Evolutionary conservation across 2,888 invertebrate species (phyloP).

Genomic region (Leistus spinibarbis): DNA sequence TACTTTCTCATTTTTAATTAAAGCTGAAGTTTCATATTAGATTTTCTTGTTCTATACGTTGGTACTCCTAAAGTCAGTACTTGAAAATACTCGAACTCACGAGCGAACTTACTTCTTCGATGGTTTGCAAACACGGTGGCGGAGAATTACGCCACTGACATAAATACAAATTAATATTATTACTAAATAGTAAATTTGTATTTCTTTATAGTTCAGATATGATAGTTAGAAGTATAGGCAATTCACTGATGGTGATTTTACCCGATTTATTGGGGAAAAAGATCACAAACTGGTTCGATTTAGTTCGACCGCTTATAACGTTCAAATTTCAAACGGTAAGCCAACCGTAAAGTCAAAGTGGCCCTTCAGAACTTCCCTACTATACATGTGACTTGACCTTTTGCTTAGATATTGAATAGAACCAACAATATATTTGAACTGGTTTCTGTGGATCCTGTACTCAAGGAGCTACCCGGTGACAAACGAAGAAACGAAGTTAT

Average conservation of each 20-base stretch:
- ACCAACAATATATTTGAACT: slow-evolving; percentile 98
- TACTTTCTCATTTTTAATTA: no score
- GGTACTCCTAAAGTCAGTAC: no score
- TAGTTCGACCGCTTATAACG: slow-evolving; percentile 89
- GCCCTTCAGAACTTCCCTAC: neutral
- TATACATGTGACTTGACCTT: neutral
- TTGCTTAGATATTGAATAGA: slow-evolving; percentile 83
- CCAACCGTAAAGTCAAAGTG: slow-evolving; percentile 38
- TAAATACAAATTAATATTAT: no score
- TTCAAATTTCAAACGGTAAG: slow-evolving; percentile 95
- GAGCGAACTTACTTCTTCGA: no score
- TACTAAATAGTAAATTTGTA: neutral
- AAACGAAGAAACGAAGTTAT: slow-evolving; percentile 62
- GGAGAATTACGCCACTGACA: no score
- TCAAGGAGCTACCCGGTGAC: slow-evolving; percentile 66
- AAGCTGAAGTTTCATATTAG: no score
- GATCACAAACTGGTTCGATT: slow-evolving; percentile 89
- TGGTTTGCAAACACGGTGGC: no score
- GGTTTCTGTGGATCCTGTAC: slow-evolving; percentile 85
- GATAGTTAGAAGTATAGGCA: slow-evolving; percentile 87
- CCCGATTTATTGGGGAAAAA: slow-evolving; percentile 88
- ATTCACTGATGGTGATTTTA: slow-evolving; percentile 86
- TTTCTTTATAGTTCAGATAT: slow-evolving; percentile 74
- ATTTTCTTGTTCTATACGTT: no score
- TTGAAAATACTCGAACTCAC: no score